These are phyloP conservation scores for Coracias cyanogaster DNA, from an alignment of 2,797 vertebrate genomes.

Conservation along the genomic window DNA sequence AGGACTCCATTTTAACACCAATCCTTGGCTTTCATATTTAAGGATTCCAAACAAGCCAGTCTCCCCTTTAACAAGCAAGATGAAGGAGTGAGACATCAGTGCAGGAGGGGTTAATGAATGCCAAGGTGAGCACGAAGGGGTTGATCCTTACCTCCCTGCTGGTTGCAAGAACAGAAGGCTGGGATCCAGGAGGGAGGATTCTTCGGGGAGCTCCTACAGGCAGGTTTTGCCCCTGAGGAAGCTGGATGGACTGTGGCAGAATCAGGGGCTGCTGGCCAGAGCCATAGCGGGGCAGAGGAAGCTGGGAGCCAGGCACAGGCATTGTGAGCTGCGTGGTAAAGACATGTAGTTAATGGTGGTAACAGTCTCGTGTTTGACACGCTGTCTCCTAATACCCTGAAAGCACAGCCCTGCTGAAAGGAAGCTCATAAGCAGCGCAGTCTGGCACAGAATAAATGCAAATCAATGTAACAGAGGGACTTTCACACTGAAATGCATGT, in stretches of 20 bases:
- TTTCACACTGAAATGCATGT: neutral
- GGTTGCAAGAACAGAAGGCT: slow-evolving; percentile 88
- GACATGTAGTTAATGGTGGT: slow-evolving; percentile 13
- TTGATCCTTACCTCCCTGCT: slow-evolving; percentile 89
- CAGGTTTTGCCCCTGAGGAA: slow-evolving; percentile 95
- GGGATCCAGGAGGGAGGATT: slow-evolving; percentile 92
- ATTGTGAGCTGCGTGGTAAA: slow-evolving; percentile 89
- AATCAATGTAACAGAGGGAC: neutral
- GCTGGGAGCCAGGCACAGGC: slow-evolving; percentile 95
- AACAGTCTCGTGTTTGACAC: neutral
- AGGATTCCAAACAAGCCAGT: slow-evolving; percentile 14
- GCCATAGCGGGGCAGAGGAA: slow-evolving; percentile 89
- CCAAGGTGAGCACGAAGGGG: neutral
- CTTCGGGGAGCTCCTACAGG: slow-evolving; percentile 92
- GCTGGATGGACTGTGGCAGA: slow-evolving; percentile 96
- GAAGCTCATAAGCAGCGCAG: neutral
- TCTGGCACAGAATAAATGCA: neutral
- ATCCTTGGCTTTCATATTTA: slow-evolving; percentile 4
- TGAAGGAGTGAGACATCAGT: neutral
- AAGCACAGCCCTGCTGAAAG: neutral
- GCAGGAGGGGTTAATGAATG: neutral
- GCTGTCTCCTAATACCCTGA: neutral
- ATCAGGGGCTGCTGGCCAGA: slow-evolving; percentile 97
- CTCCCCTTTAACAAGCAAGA: neutral
- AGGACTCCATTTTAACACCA: neutral